Percentiles rank a stretch among this genome's conserved stretches.
Evolutionary conservation across 2,888 invertebrate genomes (phyloP).

Genomic region (Leuctra nigra): DNA sequence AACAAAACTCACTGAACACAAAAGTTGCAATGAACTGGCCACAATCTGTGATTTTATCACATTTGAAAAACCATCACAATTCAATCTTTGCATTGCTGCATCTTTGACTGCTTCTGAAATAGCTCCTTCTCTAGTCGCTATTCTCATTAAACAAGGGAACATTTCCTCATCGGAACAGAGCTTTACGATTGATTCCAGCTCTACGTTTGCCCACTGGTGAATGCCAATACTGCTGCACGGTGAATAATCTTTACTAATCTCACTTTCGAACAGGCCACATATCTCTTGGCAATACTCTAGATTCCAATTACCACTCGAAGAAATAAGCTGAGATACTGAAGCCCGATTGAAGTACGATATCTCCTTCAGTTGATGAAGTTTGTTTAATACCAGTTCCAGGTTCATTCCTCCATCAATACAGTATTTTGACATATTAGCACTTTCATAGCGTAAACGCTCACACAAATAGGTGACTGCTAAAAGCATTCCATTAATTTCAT

Average conservation of each 20-base stretch:
- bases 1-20: background rate
- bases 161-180: conserved; percentile 6
- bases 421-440: background rate
- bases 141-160: background rate
- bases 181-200: background rate
- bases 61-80: background rate
- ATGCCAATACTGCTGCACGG: background rate
- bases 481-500: conserved; percentile 36
- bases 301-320: background rate
- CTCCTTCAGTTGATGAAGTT: background rate
- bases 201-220: conserved; percentile 7
- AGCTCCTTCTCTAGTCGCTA: background rate
- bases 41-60: background rate
- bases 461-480: conserved; percentile 33
- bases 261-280: background rate
- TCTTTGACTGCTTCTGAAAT: background rate
- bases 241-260: background rate
- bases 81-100: background rate
- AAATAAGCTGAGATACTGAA: background rate
- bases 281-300: background rate
- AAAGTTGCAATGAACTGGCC: background rate
- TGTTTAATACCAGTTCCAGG: background rate
- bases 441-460: conserved; percentile 29
- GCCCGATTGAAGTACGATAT: background rate
- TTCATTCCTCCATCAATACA: background rate